A percentile compares a stretch with the other conserved stretches of the same genome.
phyloP scores from a whole-genome alignment of 2,797 vertebrate genomes.

The Sphenodon punctatus region DNA sequence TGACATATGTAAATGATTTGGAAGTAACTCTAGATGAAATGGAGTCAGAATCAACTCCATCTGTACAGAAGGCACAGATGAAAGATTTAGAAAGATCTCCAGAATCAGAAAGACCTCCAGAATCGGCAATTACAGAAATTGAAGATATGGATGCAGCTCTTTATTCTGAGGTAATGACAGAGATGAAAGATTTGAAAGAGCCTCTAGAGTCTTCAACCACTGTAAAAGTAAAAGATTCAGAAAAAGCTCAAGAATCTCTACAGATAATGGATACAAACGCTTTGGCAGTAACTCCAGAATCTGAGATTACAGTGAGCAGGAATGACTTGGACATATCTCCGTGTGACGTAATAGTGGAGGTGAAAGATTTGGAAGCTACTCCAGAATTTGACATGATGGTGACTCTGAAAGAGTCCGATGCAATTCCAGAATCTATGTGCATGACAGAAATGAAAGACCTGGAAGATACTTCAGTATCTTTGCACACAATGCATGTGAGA shows the following conservation, averaged over 20 bases:
- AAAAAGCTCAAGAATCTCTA: neutral
- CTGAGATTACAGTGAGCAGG: neutral
- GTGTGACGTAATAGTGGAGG: neutral
- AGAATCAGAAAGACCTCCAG: too few relatives aligned
- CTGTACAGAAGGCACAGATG: neutral
- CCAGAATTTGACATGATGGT: neutral
- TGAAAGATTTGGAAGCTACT: conserved; percentile 35
- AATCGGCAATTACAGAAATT: neutral
- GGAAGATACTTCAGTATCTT: neutral
- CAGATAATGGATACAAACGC: neutral
- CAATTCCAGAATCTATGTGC: neutral
- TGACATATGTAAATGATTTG: neutral
- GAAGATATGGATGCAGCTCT: neutral
- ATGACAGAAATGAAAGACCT: neutral
- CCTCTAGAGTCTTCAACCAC: neutral
- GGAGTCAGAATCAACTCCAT: neutral
- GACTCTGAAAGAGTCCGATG: neutral
- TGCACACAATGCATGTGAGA: rapidly evolving
- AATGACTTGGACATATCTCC: neutral
- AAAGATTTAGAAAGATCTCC: neutral
- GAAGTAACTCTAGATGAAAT: neutral
- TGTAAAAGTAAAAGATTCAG: neutral
- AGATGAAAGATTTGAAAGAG: neutral
- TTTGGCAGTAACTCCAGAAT: neutral
- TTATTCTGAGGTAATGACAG: neutral